Evolutionary conservation across 2,113 vertebrate species (phyloP), one percentile per base, ranked within the genome.

Genomic region (Lagenorhynchus albirostris): DNA sequence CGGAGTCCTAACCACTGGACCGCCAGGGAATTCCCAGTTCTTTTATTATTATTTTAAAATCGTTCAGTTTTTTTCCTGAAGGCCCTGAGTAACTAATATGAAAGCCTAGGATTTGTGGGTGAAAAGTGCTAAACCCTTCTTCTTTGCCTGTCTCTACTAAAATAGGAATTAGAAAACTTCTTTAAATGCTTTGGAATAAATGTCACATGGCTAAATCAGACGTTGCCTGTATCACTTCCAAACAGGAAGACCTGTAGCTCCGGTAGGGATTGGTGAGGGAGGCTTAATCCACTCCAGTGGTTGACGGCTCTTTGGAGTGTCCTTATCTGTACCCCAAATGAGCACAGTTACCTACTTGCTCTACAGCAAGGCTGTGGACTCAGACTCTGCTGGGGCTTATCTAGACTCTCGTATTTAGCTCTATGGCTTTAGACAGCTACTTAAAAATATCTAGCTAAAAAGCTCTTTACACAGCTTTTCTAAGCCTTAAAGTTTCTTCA

Each of bases 271-370:
- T 58, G 85, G n/a, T 3, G 4, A 15, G 47, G 55, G 68, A 31
- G 26, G 10, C 0, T 6, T 5, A 21, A 60, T 47, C 36, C 25
- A 33, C 31, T 3, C 62, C 7, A 0, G 25, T 38, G 1, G 25
- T 1, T 65, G 12, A 1, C 20, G 23, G 60, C n/a, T 26, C 0
- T 33, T 3, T 25, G 18, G 29, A 26, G 81, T 20, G 25, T 63
- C 33, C 53, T 82, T 31, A 38, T 18, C 26, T 36, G 17, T 1
- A 26, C 50, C 62, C 29, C 21, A 10, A 17, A 53, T 23, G 33
- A 44, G 38, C 70, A 18, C 11, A 21, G 41, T 5, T 53, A 3
- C 53, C 41, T 7, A 14, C 31, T 29, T 36, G 5, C 68, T 6
- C 73, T 5, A 21, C 0, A 31, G 63, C 33, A 6, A 53, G 77